Evolutionary conservation across 1,140 invertebrate species (phyloP), one percentile per base, ranked within the genome.

Genomic region (Lordiphosa stackelbergi): DNA sequence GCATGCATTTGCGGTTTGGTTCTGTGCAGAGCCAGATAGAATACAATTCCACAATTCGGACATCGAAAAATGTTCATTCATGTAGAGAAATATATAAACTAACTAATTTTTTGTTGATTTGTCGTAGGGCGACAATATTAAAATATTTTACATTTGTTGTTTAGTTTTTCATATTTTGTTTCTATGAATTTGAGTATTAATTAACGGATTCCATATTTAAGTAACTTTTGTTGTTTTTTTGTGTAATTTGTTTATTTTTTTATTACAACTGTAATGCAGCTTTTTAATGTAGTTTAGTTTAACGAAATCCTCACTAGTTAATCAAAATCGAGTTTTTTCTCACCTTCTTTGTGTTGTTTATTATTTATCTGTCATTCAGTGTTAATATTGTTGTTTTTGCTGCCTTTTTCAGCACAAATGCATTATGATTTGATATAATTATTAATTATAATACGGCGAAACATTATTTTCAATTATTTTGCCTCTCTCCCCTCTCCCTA

Each of bases 381-480:
- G 6, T 31, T 7, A 31, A 24, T 11, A 4, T 4, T 28, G n/a
- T n/a, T 45, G 11, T 1, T 28, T 3, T 11, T 12, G 22, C 11
- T 45, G n/a, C 7, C 5, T n/a, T 43, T 43, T 43, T 10, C 13
- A 9, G 42, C 24, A 53, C 63, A 78, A 49, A 57, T 70, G 54
- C 57, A 70, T 70, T 66, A 41, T 63, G 71, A 81, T 70, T 74
- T 78, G 61, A 51, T 70, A 63, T 74, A 74, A 70, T 78, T 74
- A 74, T 43, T 74, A 74, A 81, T 74, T 74, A 74, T 70, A 63
- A 70, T 59, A 40, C 54, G 46, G 7, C 24, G 11, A 38, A 53
- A 60, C 65, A 78, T 63, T 74, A 81, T 81, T 81, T 78, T 66
- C 70, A 81, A 78, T 81, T 78, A 81, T 81, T 70, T 53, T 38